Percentiles rank a stretch among this genome's conserved stretches.
Evolutionary conservation across 92 coral and sea anemone species (phyloP).

Genomic region (Metridium senile): DNA sequence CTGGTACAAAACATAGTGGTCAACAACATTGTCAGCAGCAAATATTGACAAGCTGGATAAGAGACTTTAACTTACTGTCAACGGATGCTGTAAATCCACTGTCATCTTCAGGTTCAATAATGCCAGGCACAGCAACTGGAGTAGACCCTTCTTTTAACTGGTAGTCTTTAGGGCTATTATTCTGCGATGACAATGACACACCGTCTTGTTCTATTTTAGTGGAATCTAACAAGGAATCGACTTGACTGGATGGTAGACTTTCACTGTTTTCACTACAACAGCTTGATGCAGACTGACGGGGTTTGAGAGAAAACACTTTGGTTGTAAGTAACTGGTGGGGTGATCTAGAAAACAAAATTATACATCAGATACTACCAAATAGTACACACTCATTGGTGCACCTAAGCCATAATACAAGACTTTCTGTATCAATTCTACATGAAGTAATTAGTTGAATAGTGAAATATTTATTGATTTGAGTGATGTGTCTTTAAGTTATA

Average conservation of each 20-base stretch:
- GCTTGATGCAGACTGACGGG: slow-evolving; percentile 63
- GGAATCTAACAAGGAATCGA: slow-evolving; percentile 59
- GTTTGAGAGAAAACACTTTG: slow-evolving; percentile 89
- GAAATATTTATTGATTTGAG: no score
- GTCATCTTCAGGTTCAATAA: slow-evolving; percentile 77
- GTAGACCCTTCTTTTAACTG: slow-evolving; percentile 51
- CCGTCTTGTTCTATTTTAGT: slow-evolving; percentile 56
- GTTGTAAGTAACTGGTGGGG: slow-evolving; percentile 91
- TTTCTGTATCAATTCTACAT: no score
- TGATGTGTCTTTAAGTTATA: no score
- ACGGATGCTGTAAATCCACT: slow-evolving; percentile 74
- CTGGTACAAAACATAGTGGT: no score
- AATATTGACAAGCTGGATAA: no score
- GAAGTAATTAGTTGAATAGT: no score
- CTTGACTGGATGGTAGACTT: slow-evolving; percentile 46
- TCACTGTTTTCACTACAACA: slow-evolving; percentile 74
- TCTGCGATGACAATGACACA: slow-evolving; percentile 75
- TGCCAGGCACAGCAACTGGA: slow-evolving; percentile 82
- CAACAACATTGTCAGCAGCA: no score
- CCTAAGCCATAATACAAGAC: no score
- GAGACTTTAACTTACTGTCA: not conserved
- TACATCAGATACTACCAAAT: not conserved
- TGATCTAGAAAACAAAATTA: slow-evolving; percentile 47
- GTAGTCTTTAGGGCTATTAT: slow-evolving; percentile 69
- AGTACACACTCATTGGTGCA: no score